phyloP scores from a whole-genome alignment of 2,113 vertebrate species.

The Perognathus longimembris region DNA sequence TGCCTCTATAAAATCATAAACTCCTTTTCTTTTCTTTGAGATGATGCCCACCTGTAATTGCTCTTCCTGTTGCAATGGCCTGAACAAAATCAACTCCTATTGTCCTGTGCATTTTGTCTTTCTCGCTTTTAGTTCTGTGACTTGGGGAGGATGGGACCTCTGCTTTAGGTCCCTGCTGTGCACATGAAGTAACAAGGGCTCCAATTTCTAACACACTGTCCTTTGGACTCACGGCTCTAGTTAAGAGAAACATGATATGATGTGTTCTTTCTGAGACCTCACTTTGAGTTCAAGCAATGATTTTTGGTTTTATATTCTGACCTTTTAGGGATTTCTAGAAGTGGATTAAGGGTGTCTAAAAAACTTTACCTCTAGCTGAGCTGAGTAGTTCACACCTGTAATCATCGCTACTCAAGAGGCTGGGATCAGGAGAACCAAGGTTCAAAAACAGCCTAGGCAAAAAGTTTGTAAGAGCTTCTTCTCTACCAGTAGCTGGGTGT shows the following conservation, averaged over 20 bases:
- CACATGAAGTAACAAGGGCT: too few relatives aligned
- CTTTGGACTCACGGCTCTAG: background rate
- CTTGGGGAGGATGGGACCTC: background rate
- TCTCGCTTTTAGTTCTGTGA: background rate
- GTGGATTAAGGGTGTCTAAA: background rate
- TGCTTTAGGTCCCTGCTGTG: background rate
- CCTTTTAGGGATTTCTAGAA: background rate
- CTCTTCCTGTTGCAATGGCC: background rate
- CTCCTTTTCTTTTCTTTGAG: background rate
- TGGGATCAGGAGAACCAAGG: too few relatives aligned
- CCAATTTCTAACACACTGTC: background rate
- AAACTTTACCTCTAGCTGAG: background rate
- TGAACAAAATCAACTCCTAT: background rate
- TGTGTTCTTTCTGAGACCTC: background rate
- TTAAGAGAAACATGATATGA: background rate
- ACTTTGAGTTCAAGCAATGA: slow-evolving; percentile 8
- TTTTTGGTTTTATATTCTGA: background rate
- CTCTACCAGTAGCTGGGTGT: too few relatives aligned
- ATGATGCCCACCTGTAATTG: background rate
- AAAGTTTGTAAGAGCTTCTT: too few relatives aligned
- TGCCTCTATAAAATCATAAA: background rate
- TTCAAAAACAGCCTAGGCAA: too few relatives aligned
- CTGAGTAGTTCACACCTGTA: too few relatives aligned
- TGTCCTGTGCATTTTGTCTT: background rate
- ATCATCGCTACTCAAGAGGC: too few relatives aligned